Conservation (phyloP, 2,797 vertebrate species). For the Lithobates sylvaticus region DNA sequence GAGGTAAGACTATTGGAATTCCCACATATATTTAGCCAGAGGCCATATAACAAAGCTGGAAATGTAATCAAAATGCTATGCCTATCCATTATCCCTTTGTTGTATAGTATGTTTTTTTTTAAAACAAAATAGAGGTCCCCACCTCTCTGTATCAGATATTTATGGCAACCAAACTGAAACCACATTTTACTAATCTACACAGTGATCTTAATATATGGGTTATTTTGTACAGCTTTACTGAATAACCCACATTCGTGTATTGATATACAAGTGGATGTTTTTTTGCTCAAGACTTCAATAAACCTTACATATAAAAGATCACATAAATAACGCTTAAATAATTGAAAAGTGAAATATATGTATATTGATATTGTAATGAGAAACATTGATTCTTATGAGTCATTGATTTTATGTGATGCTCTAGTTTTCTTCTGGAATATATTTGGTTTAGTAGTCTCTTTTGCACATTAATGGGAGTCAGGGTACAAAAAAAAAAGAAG, state of each 20-base stretch:
- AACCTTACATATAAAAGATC: background rate
- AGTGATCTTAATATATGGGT: background rate
- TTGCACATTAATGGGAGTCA: background rate
- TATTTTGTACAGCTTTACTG: background rate
- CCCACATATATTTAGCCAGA: too few species aligned
- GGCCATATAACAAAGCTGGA: too few species aligned
- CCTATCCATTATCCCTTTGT: too few species aligned
- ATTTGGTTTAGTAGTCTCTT: background rate
- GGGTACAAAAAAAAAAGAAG: too few species aligned
- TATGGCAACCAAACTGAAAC: too few species aligned
- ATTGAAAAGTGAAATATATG: background rate
- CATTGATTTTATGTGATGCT: background rate
- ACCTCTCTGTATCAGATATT: too few species aligned
- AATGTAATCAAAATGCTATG: too few species aligned
- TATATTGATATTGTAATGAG: background rate
- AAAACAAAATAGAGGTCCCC: too few species aligned
- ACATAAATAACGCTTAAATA: background rate
- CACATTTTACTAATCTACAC: too few species aligned
- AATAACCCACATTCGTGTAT: background rate
- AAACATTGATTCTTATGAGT: background rate
- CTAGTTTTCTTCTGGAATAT: background rate
- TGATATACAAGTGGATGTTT: background rate
- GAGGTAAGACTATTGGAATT: too few species aligned
- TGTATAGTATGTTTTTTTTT: too few species aligned
- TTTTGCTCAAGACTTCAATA: background rate